phyloP scores from a whole-genome alignment of 2,888 invertebrate genomes.

The Siphlonurus alternatus region DNA sequence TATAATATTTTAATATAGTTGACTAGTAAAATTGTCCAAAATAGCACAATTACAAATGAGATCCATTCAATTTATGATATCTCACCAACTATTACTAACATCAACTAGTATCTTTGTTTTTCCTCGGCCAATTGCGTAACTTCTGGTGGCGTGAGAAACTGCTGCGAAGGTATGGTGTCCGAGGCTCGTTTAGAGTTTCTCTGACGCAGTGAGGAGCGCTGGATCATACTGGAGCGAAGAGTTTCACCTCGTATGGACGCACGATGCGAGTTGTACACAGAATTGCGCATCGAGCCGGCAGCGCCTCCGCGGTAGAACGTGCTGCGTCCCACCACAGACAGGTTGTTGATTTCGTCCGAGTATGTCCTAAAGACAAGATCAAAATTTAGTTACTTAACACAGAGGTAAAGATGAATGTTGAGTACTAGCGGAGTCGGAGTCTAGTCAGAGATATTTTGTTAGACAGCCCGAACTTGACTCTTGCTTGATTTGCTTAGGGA shows the following conservation, averaged over 20 bases:
- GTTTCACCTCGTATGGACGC: slow-evolving; percentile 47
- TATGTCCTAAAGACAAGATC: not conserved
- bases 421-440: not conserved
- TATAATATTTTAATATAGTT: no score
- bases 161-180: not conserved
- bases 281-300: slow-evolving; percentile 14
- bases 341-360: slow-evolving; percentile 2
- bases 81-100: no score
- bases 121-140: not conserved
- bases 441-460: no score
- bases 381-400: no score
- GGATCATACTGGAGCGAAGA: slow-evolving; percentile 37
- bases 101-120: not conserved
- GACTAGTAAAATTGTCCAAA: no score
- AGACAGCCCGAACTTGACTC: no score
- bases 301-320: slow-evolving; percentile 10
- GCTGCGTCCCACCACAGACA: slow-evolving; percentile 8
- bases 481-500: no score
- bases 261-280: slow-evolving; percentile 34
- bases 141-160: not conserved
- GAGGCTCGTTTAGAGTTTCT: slow-evolving; percentile 9
- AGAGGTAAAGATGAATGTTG: no score
- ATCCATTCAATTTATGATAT: no score
- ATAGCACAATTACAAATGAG: no score
- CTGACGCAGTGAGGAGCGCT: slow-evolving; percentile 20